Conservation (phyloP, 2,113 vertebrate species). For the Psammodynastes pulverulentus region DNA sequence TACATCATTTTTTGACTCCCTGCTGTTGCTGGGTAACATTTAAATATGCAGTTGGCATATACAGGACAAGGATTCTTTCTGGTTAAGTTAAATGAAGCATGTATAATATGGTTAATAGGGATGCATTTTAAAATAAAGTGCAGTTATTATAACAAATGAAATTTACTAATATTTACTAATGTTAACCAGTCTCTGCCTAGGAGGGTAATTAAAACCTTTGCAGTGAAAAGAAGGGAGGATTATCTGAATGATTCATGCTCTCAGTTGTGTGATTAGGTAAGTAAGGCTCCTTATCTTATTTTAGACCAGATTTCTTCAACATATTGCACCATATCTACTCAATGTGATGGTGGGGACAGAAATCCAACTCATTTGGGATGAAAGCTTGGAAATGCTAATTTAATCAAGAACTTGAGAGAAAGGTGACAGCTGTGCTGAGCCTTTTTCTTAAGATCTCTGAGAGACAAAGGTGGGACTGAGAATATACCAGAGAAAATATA, state of each 20-base stretch:
- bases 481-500: background rate
- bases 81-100: background rate
- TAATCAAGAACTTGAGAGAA: background rate
- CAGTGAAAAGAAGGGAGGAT: background rate
- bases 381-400: background rate
- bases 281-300: no score
- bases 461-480: background rate
- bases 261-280: background rate
- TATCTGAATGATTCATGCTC: background rate
- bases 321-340: background rate
- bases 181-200: background rate
- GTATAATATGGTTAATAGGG: background rate
- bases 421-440: background rate
- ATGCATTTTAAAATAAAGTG: background rate
- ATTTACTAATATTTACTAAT: background rate
- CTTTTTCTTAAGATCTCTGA: background rate
- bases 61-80: background rate
- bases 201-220: background rate
- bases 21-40: background rate
- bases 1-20: background rate
- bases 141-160: background rate
- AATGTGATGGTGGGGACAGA: background rate
- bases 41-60: background rate
- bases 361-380: background rate
- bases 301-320: background rate